phyloP scores from a whole-genome alignment of 2,797 vertebrate species.

The Leptodactylus fallax region DNA sequence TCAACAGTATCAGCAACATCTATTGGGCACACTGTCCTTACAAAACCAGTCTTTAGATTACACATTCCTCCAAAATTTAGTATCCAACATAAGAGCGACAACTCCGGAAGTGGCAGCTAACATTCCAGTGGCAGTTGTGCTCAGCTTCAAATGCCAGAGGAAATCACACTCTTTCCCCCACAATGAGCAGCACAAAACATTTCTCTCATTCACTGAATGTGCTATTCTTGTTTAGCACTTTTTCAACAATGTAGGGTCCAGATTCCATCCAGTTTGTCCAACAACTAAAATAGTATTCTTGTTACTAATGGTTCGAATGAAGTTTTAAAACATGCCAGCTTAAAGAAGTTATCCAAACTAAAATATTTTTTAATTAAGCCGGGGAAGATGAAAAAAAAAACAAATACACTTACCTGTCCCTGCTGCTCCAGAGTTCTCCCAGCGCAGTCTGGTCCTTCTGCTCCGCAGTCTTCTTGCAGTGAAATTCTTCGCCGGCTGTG shows the following conservation, averaged over 20 bases:
- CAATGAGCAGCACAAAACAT: background rate
- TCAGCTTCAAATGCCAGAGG: background rate
- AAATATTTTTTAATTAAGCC: too few species aligned
- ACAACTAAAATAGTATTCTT: too few species aligned
- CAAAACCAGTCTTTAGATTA: constrained; percentile 17
- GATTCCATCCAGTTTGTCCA: too few species aligned
- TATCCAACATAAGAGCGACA: constrained; percentile 1
- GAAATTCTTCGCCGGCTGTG: too few species aligned
- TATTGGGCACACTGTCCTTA: background rate
- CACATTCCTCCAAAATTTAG: constrained; percentile 41
- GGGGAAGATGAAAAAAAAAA: too few species aligned
- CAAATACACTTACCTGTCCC: too few species aligned
- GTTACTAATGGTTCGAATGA: too few species aligned
- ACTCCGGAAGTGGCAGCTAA: background rate
- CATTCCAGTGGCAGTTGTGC: constrained; percentile 47
- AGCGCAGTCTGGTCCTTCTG: too few species aligned
- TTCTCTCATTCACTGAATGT: background rate
- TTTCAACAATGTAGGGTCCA: background rate
- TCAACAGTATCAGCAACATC: background rate
- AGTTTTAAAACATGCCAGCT: too few species aligned
- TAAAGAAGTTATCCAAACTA: too few species aligned
- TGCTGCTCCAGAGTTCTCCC: too few species aligned
- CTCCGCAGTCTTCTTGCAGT: too few species aligned
- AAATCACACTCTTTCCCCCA: background rate
- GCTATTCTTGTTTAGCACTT: background rate